These are phyloP conservation scores for Portunus trituberculatus DNA, from an alignment of 1,140 invertebrate genomes.

Conservation along the genomic window DNA sequence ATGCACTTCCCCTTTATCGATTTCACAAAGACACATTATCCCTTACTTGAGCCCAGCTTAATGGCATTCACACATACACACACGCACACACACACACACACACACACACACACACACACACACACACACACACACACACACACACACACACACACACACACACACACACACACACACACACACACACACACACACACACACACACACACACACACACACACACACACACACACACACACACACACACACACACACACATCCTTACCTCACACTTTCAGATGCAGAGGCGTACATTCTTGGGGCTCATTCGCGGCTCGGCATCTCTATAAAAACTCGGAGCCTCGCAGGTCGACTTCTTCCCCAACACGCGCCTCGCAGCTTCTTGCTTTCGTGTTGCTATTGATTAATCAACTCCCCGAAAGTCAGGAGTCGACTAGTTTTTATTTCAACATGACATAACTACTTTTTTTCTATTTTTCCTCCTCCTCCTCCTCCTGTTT, in stretches of 20 bases:
- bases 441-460: not conserved
- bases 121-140: not conserved
- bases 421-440: not conserved
- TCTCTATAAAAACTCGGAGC: not conserved
- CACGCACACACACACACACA: too few relatives aligned
- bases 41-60: not conserved
- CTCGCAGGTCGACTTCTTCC: not conserved
- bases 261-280: not conserved
- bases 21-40: not conserved
- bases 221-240: not conserved
- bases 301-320: not conserved
- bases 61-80: too few relatives aligned
- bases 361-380: not conserved
- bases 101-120: constrained; percentile 1
- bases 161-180: not conserved
- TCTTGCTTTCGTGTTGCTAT: constrained; percentile 12
- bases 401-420: not conserved
- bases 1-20: not conserved
- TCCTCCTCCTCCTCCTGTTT: not conserved
- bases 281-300: not conserved
- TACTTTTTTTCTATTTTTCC: not conserved
- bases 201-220: not conserved
- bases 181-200: not conserved
- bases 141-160: not conserved
- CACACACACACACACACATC: not conserved